Base-by-base conservation (phyloP, 1,140 invertebrate species). In the Trachymyrmex septentrionalis region DNA sequence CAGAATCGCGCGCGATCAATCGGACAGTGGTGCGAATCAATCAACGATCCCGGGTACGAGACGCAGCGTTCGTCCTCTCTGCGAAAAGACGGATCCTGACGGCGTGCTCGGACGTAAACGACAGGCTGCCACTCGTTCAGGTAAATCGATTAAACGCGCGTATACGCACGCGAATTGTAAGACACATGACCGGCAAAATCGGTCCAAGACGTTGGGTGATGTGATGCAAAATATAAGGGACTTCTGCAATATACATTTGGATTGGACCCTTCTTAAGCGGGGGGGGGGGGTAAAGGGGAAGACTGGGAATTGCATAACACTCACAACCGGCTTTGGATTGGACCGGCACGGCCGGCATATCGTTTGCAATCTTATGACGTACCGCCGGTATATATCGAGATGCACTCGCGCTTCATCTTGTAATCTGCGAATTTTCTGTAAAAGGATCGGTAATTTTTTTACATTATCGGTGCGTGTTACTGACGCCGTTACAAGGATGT, bases 81-180 rank as follows among this genome's bases (percentile, higher is more conserved):
- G 59, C 53, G 44, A 38, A 64, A 69, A 76, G 82, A 50, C 48
- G 87, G 69, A 85, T 72, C 80, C 84, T 12, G 55, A 53, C 86
- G 88, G 86, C 80, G 80, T 73, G 67, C 67, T 48, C 85, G 88
- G 86, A 86, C 88, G 87, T 92, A 88, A 75, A 89, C 90, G 90
- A 92, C 92, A 90, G 92, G 90, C 92, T 91, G 80, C 90, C 86
- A 89, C 86, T 92, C 87, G 91, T 91, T 91, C 92, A 94, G 94
- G 94, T 94, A 93, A 94, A 94, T 92, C 92, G 91, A 94, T 93
- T 48, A 71, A 57, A 38, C 34, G 38, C 34, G 55, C 30, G n/a
- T 34, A 66, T 30, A 53, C 21, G 14, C 38, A 27, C 44, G 72
- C n/a, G 3, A 21, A 61, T 34, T 73, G 63, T 14, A 44, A 50